Evolutionary conservation across 2,888 invertebrate genomes (phyloP).

Genomic region (Rhopalosiphum nymphaeae): DNA sequence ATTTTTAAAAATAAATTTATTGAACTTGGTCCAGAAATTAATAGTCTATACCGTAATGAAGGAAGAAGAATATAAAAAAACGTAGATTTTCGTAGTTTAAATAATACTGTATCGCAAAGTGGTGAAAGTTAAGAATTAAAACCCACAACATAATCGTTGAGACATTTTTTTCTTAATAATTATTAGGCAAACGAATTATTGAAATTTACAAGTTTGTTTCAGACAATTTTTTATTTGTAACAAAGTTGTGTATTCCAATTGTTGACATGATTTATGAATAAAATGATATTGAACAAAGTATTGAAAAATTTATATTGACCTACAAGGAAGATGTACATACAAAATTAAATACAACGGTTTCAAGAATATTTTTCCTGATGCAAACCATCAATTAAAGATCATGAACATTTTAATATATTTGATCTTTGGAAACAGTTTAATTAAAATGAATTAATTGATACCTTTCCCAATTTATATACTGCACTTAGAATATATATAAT

Average conservation of each 20-base stretch:
- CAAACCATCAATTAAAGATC: neutral
- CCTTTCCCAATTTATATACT: constrained; percentile 23
- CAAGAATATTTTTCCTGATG: neutral
- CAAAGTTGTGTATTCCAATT: constrained; percentile 24
- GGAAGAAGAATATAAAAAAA: too few species aligned
- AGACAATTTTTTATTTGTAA: constrained; percentile 6
- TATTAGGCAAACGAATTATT: too few species aligned
- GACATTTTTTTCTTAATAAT: too few species aligned
- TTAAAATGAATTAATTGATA: constrained; percentile 16
- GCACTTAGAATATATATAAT: constrained; percentile 22
- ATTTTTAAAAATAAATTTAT: too few species aligned
- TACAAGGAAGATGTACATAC: constrained; percentile 19
- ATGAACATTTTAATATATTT: constrained; percentile 16
- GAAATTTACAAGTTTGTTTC: neutral
- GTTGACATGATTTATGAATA: constrained; percentile 11
- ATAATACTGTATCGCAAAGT: too few species aligned
- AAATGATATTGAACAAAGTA: constrained; percentile 8
- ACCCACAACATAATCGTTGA: neutral
- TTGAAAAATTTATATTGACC: constrained; percentile 4
- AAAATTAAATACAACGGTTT: constrained; percentile 7
- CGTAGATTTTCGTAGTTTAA: too few species aligned
- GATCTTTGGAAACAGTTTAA: constrained; percentile 30
- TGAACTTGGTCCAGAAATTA: too few species aligned
- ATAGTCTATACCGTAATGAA: too few species aligned
- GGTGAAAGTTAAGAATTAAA: too few species aligned